Conservation (phyloP, 2,113 vertebrate genomes). For the Pongo abelii region DNA sequence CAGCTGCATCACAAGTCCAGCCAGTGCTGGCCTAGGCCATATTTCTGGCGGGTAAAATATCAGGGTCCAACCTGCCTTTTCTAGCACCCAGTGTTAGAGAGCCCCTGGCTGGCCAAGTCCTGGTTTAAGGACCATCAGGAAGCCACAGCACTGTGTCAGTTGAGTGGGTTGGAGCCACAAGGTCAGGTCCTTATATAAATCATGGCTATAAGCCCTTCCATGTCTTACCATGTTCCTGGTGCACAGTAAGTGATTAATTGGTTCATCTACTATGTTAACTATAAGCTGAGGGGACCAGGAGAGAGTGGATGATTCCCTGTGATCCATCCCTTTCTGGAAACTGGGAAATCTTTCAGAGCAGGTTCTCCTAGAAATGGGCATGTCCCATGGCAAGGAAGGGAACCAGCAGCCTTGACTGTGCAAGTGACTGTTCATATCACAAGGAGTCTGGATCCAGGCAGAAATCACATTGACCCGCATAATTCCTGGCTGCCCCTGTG, state of each 20-base stretch:
- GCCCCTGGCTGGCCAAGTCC: neutral
- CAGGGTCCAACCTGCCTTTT: neutral
- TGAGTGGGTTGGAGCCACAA: neutral
- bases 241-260: neutral
- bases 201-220: neutral
- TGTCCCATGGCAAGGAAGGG: neutral
- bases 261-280: neutral
- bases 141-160: neutral
- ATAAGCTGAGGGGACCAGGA: neutral
- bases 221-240: neutral
- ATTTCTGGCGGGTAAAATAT: neutral
- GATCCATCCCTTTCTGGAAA: neutral
- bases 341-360: fast-evolving
- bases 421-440: fast-evolving
- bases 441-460: neutral
- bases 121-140: neutral
- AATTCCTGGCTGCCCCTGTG: fast-evolving
- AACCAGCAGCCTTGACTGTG: neutral
- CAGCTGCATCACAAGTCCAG: neutral
- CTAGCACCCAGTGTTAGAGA: neutral
- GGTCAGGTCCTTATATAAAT: neutral
- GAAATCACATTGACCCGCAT: neutral
- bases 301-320: neutral
- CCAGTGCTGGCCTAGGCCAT: neutral
- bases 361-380: neutral